These are phyloP conservation scores for Zaprionus gabonicus DNA, from an alignment of 1,140 invertebrate genomes.

Conservation along the genomic window DNA sequence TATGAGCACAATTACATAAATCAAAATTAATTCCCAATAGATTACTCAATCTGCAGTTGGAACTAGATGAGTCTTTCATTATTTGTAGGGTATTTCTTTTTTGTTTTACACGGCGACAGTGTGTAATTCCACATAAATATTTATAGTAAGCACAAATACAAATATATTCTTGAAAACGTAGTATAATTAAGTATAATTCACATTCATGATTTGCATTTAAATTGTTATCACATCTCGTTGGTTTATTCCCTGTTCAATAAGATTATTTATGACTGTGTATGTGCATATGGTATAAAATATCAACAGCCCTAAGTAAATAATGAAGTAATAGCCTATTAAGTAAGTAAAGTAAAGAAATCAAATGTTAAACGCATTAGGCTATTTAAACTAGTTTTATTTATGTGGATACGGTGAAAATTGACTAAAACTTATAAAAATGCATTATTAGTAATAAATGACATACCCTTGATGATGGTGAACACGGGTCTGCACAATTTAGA, in stretches of 20 bases:
- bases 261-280: neutral
- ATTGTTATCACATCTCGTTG: neutral
- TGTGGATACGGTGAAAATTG: neutral
- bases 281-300: no score
- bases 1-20: neutral
- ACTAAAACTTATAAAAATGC: neutral
- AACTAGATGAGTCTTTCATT: neutral
- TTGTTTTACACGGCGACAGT: neutral
- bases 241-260: neutral
- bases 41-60: neutral
- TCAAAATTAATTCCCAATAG: neutral
- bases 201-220: neutral
- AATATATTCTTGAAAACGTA: no score
- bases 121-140: no score
- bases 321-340: no score
- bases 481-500: neutral
- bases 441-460: neutral
- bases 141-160: no score
- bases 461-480: neutral
- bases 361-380: no score
- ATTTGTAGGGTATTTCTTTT: neutral
- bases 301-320: no score
- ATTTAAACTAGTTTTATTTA: neutral
- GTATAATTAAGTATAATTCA: neutral
- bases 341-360: no score